Conservation (phyloP, 1,140 invertebrate species). For the Drosophila persimilis region DNA sequence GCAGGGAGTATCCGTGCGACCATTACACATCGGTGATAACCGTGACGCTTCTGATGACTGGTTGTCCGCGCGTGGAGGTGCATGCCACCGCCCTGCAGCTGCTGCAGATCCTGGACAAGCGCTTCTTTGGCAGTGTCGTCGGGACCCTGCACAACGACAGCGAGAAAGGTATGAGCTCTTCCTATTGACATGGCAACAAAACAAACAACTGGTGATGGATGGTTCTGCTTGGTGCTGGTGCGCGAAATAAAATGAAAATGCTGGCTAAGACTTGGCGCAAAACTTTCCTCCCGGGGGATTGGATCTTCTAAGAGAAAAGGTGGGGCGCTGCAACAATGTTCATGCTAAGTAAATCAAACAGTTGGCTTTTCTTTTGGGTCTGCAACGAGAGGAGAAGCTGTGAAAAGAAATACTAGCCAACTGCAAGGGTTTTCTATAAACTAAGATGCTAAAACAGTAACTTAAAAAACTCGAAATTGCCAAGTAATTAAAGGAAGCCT, state of each 20-base stretch:
- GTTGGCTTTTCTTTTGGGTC: too few species aligned
- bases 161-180: conserved; percentile 86
- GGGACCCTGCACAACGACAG: conserved; percentile 88
- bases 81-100: conserved; percentile 97
- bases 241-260: conserved; percentile 14
- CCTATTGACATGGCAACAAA: conserved; percentile 11
- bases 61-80: conserved; percentile 94
- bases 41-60: conserved; percentile 97
- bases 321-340: too few species aligned
- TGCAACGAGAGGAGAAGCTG: too few species aligned
- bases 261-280: conserved; percentile 1
- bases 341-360: too few species aligned
- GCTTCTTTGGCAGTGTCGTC: conserved; percentile 94
- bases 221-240: conserved; percentile 6
- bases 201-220: neutral
- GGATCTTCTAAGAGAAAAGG: too few species aligned
- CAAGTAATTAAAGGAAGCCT: too few species aligned
- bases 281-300: neutral
- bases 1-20: conserved; percentile 98
- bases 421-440: too few species aligned
- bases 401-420: too few species aligned
- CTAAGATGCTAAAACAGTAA: too few species aligned
- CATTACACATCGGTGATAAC: conserved; percentile 99
- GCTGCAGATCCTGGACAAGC: conserved; percentile 95
- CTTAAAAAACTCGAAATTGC: too few species aligned